Conservation (phyloP, 2,113 vertebrate species). For the Xiphophorus couchianus region DNA sequence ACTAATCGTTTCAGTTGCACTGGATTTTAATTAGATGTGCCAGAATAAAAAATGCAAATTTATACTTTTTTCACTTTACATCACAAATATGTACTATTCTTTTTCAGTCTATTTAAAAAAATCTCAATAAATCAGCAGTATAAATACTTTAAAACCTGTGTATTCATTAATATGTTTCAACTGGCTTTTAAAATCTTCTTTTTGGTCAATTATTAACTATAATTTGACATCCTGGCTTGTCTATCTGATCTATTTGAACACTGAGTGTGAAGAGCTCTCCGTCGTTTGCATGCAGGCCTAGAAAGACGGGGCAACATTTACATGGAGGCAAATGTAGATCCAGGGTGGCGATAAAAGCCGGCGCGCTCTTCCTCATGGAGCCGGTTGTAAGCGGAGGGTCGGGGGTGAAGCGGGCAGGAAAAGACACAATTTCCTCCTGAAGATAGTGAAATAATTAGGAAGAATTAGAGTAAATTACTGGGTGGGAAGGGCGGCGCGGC, state of each 20-base stretch:
- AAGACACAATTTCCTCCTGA: conserved; percentile 50
- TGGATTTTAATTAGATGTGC: no score
- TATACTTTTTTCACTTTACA: no score
- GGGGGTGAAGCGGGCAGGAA: conserved; percentile 31
- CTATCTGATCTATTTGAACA: neutral
- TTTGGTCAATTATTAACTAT: neutral
- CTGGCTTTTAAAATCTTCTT: neutral
- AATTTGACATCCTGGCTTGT: neutral
- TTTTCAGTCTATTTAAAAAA: no score
- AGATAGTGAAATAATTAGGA: conserved; percentile 63
- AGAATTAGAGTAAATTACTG: conserved; percentile 76
- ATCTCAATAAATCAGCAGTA: no score
- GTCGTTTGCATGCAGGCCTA: conserved; percentile 40
- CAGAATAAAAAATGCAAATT: no score
- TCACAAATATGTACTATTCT: no score
- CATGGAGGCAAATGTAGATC: conserved; percentile 51
- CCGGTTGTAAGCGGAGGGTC: neutral
- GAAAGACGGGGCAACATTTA: conserved; percentile 40
- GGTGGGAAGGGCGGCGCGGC: conserved; percentile 44
- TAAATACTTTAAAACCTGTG: neutral
- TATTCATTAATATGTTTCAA: neutral
- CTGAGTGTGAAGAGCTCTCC: neutral
- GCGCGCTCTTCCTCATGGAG: neutral
- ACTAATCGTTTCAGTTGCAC: no score
- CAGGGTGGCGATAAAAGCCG: neutral